Evolutionary conservation across 2,888 invertebrate genomes (phyloP).

Genomic region (Nemoura dubitans): DNA sequence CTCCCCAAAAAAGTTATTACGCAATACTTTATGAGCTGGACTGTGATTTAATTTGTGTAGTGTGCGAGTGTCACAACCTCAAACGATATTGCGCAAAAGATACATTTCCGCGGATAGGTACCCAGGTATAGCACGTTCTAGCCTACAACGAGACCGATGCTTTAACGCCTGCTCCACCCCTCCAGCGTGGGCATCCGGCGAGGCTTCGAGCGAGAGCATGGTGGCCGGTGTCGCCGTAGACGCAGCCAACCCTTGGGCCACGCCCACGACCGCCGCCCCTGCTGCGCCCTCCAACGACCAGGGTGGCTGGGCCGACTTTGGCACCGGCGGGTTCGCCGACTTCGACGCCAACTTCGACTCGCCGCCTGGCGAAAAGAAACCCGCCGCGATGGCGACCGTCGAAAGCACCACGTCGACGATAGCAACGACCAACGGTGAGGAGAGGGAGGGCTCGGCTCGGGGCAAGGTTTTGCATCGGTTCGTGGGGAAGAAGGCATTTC

Average conservation of each 20-base stretch:
- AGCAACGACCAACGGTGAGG: neutral
- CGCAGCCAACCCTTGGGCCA: conserved; percentile 58
- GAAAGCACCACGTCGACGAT: neutral
- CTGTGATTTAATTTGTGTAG: too few relatives aligned
- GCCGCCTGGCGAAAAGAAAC: neutral
- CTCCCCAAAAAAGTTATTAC: too few relatives aligned
- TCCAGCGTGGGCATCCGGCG: conserved; percentile 44
- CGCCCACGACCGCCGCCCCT: conserved; percentile 51
- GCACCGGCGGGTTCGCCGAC: conserved; percentile 49
- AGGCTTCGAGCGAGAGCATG: conserved; percentile 45
- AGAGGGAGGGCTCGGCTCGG: too few relatives aligned
- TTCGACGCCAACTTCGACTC: conserved; percentile 49
- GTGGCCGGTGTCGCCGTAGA: conserved; percentile 58
- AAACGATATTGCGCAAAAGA: too few relatives aligned
- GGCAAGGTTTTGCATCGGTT: too few relatives aligned
- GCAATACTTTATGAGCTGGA: too few relatives aligned
- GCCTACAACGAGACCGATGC: too few relatives aligned
- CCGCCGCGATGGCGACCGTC: neutral
- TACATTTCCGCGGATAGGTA: too few relatives aligned
- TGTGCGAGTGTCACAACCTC: too few relatives aligned
- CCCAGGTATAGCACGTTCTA: too few relatives aligned
- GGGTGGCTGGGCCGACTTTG: conserved; percentile 62
- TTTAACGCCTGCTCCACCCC: neutral
- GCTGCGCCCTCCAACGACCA: conserved; percentile 51
- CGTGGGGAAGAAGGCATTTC: too few relatives aligned